Conservation (phyloP, 2,888 invertebrate genomes). For the Pachycephus smyrnensis region DNA sequence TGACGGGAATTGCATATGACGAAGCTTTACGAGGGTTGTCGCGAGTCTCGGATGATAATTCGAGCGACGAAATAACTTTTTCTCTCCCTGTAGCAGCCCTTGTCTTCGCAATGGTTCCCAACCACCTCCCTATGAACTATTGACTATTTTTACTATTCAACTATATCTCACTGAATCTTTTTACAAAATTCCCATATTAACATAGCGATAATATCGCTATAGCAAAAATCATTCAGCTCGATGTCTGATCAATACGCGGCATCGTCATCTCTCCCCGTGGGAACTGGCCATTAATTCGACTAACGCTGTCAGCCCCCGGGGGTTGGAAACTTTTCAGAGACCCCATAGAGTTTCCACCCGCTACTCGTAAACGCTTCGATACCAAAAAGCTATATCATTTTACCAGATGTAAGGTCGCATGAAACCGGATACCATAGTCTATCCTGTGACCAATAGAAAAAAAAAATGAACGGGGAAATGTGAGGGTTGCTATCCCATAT, state of each 20-base stretch:
- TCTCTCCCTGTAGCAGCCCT: conserved; percentile 24
- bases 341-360: conserved; percentile 7
- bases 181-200: too few species aligned
- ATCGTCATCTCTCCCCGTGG: too few species aligned
- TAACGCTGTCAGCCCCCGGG: too few species aligned
- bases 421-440: conserved; percentile 41
- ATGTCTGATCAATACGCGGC: too few species aligned
- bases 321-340: too few species aligned
- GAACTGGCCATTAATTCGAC: too few species aligned
- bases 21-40: conserved; percentile 53
- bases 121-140: not conserved
- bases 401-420: conserved; percentile 35
- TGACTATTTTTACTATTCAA: too few species aligned
- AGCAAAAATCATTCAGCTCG: too few species aligned
- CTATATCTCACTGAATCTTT: too few species aligned
- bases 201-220: too few species aligned
- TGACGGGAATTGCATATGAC: conserved; percentile 64
- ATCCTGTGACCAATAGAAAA: conserved; percentile 6
- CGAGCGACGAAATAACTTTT: conserved; percentile 26
- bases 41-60: not conserved
- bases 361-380: conserved; percentile 23
- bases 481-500: too few species aligned
- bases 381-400: conserved; percentile 38
- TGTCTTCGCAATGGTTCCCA: conserved; percentile 26
- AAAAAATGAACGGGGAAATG: conserved; percentile 19